phyloP scores from a whole-genome alignment of 2,888 invertebrate genomes.

The Drosophila longiperda region DNA sequence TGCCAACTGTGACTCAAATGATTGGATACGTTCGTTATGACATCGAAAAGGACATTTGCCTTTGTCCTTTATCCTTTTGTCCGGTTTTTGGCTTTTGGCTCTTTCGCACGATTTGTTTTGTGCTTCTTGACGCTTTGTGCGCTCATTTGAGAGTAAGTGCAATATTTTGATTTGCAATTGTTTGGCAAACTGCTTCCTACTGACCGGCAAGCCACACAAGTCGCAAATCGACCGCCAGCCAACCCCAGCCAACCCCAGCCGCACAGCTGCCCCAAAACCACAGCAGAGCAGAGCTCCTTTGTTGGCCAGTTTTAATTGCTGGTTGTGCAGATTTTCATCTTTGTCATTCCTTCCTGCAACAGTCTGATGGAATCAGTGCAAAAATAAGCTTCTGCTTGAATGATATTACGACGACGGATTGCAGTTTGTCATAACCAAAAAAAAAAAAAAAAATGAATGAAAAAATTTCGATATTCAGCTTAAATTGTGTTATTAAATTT shows the following conservation, averaged over 20 bases:
- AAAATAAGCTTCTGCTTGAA: neutral
- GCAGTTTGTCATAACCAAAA: neutral
- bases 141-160: slow-evolving; percentile 74
- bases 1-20: slow-evolving; percentile 32
- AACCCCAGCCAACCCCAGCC: neutral
- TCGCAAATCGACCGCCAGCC: neutral
- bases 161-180: slow-evolving; percentile 76
- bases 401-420: neutral
- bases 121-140: slow-evolving; percentile 50
- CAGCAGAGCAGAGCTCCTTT: slow-evolving; percentile 22
- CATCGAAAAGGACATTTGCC: slow-evolving; percentile 51
- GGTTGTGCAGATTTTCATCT: slow-evolving; percentile 31
- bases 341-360: slow-evolving; percentile 38
- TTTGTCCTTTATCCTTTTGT: neutral
- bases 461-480: neutral
- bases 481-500: neutral
- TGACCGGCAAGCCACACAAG: slow-evolving; percentile 11
- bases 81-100: slow-evolving; percentile 22
- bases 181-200: slow-evolving; percentile 51
- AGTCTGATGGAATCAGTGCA: slow-evolving; percentile 4
- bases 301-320: slow-evolving; percentile 50
- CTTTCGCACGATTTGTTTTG: slow-evolving; percentile 69
- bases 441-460: neutral
- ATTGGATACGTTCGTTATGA: slow-evolving; percentile 47
- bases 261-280: neutral